Evolutionary conservation across 2,113 vertebrate species (phyloP), one percentile per base, ranked within the genome.

Genomic region (Rhynchopsitta pachyrhyncha): DNA sequence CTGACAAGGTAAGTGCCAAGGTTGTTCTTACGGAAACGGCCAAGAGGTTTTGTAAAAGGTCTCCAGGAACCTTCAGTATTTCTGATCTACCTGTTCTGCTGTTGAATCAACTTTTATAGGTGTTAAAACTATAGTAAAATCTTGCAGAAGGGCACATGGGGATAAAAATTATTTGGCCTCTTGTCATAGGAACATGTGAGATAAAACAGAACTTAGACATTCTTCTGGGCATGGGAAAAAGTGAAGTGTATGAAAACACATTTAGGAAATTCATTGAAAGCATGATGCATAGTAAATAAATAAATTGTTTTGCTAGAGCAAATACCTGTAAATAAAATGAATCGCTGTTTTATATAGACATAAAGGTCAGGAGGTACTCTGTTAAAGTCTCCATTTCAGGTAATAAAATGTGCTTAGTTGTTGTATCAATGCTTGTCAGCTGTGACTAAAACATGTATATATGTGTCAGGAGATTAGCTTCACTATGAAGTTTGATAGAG

Each of bases 391-490:
- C 8, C 49, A 33, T 29, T 59, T 81, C 31, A 69, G 52, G 33
- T 52, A 77, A 28, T 47, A 67, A 84, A 89, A 63, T 41, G 6
- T 59, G 11, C 20, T 63, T 79, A 41, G 17, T 8, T 82, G 55
- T 13, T 35, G 3, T 17, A 50, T 60, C 39, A 41, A 77, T 14
- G 11, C 71, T 83, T 64, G 4, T 77, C 60, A 49, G 17, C 53
- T 64, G 13, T 86, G 41, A 79, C 41, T 81, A 23, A 78, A 53
- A 41, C 3, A 31, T 15, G 17, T 9, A 23, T 59, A 5, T 49
- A 17, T 84, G 18, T 67, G n/a, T 70, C 0, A 0, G 44, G 35
- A 62, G 24, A 4, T 57, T 47, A 53, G 29, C 13, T 7, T 92
- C 11, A 5, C 13, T 82, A 28, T 70, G 15, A 82, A 63, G 6